Evolutionary conservation across 37 sponge, comb jelly and placozoan species (phyloP), one percentile per base, ranked within the genome.

Genomic region (Eunapius fragilis): DNA sequence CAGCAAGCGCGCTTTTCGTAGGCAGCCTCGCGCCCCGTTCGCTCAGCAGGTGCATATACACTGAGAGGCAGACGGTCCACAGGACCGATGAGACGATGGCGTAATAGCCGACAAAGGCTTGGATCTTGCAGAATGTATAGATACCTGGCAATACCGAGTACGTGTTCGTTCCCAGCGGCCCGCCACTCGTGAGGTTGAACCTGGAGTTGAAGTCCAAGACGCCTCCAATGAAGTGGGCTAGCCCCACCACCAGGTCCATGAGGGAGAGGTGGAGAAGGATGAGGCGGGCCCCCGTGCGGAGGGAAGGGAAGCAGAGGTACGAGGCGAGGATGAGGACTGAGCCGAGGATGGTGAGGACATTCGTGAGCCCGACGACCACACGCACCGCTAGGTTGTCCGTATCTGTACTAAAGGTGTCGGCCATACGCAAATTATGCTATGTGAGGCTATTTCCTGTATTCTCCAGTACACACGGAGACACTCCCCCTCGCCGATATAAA

Each of bases 61-160:
- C 82, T 2, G 88, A 85, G 75, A 93, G 47, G 13, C 80, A 31
- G 2, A 87, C 31, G 19, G 94, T 93, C 94, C 94, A 93, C 14
- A 93, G 69, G 0, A 93, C 49, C 2, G 94, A 93, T 2, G 81
- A 80, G 11, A 83, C 31, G 5, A 91, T 88, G 36, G 80, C 85
- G 69, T 87, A 95, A n/a, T 36, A 68, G 14, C 93, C 96, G 32
- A 93, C 80, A n/a, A 87, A 82, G 9, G 91, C 96, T 31, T 91
- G 92, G 47, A 67, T 31, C 49, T 70, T 74, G 80, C 87, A 91
- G 30, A 84, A 69, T 11, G 25, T 71, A 13, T n/a, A n/a, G n/a
- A n/a, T n/a, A n/a, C n/a, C n/a, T n/a, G n/a, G n/a, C n/a, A n/a
- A n/a, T n/a, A n/a, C n/a, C n/a, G n/a, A n/a, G n/a, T n/a, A n/a